Conservation (phyloP, 2,888 invertebrate genomes). For the Leucophenga montana region DNA sequence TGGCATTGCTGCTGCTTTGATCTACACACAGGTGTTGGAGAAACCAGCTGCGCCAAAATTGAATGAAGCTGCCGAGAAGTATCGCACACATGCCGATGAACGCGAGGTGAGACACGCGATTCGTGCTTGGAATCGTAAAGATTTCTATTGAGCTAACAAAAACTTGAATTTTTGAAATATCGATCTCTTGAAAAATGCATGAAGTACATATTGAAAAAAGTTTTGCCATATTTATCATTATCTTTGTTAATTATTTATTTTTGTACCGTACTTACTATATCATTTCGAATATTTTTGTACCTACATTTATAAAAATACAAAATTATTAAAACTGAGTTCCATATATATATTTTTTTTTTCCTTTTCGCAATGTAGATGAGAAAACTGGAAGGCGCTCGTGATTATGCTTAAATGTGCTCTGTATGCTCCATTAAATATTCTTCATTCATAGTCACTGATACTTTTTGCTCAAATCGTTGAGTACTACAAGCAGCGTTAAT, state of each 20-base stretch:
- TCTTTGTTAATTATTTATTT: background rate
- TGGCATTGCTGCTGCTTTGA: conserved; percentile 83
- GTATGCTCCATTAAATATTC: no score
- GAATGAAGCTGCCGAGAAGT: conserved; percentile 67
- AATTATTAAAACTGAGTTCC: no score
- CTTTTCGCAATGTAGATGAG: conserved; percentile 57
- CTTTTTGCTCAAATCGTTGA: background rate
- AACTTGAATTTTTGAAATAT: conserved; percentile 3
- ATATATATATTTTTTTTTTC: conserved; percentile 7
- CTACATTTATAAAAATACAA: background rate
- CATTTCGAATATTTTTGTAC: conserved; percentile 40
- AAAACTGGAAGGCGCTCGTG: conserved; percentile 63
- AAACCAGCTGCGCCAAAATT: conserved; percentile 56
- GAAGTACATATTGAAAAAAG: no score
- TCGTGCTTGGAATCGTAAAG: conserved; percentile 56
- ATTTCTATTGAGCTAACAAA: conserved; percentile 51
- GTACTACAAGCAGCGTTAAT: background rate
- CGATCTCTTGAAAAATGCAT: background rate
- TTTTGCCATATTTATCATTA: no score
- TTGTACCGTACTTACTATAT: background rate
- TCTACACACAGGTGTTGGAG: conserved; percentile 77
- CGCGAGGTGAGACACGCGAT: conserved; percentile 77
- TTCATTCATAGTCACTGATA: background rate
- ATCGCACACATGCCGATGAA: conserved; percentile 76
- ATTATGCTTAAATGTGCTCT: conserved; percentile 51